Evolutionary conservation across 2,888 invertebrate species (phyloP), one percentile per base, ranked within the genome.

Genomic region (Mactromeris polynyma): DNA sequence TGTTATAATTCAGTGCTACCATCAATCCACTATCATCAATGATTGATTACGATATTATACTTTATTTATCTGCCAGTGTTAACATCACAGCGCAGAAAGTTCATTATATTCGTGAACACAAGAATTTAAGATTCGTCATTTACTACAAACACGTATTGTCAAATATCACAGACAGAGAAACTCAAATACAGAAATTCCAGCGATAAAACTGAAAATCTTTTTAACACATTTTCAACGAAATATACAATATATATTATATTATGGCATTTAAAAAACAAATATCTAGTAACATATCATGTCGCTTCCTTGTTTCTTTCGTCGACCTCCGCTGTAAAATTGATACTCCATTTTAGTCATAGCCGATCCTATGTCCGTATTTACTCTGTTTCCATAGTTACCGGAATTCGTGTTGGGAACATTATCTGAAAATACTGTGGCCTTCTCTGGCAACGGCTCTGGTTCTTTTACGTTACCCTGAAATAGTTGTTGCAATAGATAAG

Each of bases 391-490:
- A 92, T 96, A 96, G 93, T 96, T 96, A 64, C 96, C 96, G 9
- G 96, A 94, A 87, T 96, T 96, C 38, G 96, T 96, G 89, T 96
- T 96, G 6, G 96, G 96, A 21, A 96, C 94, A 40, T 92, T 86
- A 7, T 95, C 94, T 14, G 96, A 96, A 90, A 94, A 96, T 85
- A 95, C 91, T 21, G 91, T 91, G n/a, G 94, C 90, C 83, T 94
- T 94, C 26, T 95, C 96, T 19, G 96, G 96, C 9, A 96, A 87
- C 85, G 94, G 94, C 81, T 95, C 93, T 81, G 94, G 93, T 54
- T 94, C 94, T 81, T 95, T 95, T 1, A 87, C 92, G 42, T 95
- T 92, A 21, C 96, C 96, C 96, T 96, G 90, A 21, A 88, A 90
- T 31, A 78, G 1, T 54, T 54, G 14, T 54, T 54, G 1, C 11